These are phyloP conservation scores for Tortricodes alternella DNA, from an alignment of 2,888 invertebrate genomes.

Conservation along the genomic window DNA sequence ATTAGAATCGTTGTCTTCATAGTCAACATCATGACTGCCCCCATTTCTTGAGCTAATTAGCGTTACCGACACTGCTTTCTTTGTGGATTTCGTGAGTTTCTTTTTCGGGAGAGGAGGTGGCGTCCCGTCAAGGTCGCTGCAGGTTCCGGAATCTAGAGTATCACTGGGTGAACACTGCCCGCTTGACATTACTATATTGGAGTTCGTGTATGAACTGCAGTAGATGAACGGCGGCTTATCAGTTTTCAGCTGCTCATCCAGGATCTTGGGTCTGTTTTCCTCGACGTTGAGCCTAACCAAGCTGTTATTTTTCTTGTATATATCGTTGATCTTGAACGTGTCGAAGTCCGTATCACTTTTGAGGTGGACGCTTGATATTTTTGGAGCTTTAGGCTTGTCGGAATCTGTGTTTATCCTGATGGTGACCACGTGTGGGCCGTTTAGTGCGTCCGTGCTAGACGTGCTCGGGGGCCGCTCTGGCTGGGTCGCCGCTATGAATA, in stretches of 20 bases:
- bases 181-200: conserved; percentile 86
- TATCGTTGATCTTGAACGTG: conserved; percentile 63
- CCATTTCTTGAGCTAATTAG: conserved; percentile 80
- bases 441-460: conserved; percentile 67
- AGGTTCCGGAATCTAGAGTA: conserved; percentile 92
- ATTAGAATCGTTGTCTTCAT: conserved; percentile 89
- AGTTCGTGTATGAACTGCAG: conserved; percentile 82
- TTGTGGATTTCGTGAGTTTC: conserved; percentile 80
- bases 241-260: conserved; percentile 76
- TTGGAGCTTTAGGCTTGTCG: conserved; percentile 75
- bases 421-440: conserved; percentile 86
- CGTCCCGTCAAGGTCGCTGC: conserved; percentile 91
- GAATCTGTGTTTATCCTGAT: conserved; percentile 86
- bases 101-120: conserved; percentile 87
- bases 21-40: conserved; percentile 86
- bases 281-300: conserved; percentile 84
- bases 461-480: conserved; percentile 75
- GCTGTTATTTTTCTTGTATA: conserved; percentile 74
- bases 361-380: conserved; percentile 76
- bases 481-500: conserved; percentile 80
- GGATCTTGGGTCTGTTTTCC: conserved; percentile 70
- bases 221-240: conserved; percentile 83
- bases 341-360: conserved; percentile 76
- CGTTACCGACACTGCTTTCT: conserved; percentile 81
- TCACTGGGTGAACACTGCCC: conserved; percentile 93